Percentiles rank a stretch among this genome's conserved stretches.
Conservation (phyloP, 92 coral and sea anemone species). For the Virgularia gustaviana region DNA sequence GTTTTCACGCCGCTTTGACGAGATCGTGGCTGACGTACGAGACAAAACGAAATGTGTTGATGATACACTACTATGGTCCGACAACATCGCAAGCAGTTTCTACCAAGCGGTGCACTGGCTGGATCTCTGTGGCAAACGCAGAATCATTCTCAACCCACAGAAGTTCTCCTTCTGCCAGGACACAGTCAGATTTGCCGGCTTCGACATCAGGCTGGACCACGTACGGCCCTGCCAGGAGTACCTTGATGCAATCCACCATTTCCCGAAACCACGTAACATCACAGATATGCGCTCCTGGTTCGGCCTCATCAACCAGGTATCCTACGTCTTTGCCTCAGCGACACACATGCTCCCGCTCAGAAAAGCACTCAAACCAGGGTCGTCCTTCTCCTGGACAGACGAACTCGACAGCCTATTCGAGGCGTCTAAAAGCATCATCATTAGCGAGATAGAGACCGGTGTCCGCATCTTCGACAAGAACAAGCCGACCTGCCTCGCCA, state of each 20-base stretch:
- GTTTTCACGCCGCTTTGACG: conserved; percentile 7
- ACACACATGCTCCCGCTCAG: conserved; percentile 27
- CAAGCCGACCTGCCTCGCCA: conserved; percentile 58
- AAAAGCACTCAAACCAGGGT: conserved; percentile 27
- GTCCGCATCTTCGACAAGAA: conserved; percentile 54
- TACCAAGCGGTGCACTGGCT: conserved; percentile 25
- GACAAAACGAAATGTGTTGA: conserved; percentile 41
- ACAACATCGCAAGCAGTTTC: no score
- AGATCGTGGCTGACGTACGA: conserved; percentile 7
- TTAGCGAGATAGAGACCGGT: conserved; percentile 42
- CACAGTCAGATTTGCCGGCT: conserved; percentile 45
- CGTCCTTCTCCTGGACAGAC: conserved; percentile 41
- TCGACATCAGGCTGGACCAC: conserved; percentile 37
- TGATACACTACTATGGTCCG: conserved; percentile 40
- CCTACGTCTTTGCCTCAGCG: conserved; percentile 51
- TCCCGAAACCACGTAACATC: conserved; percentile 49
- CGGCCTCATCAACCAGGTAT: no score
- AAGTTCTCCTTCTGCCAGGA: conserved; percentile 15
- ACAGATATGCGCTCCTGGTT: no score
- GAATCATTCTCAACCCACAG: no score
- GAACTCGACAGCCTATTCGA: conserved; percentile 45
- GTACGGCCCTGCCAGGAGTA: conserved; percentile 42
- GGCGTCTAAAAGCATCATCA: conserved; percentile 51
- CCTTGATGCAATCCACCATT: conserved; percentile 41
- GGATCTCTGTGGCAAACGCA: conserved; percentile 24